Percentiles rank a stretch among this genome's conserved stretches.
These are phyloP conservation scores for Thyatira batis DNA, from an alignment of 2,888 invertebrate species.

Conservation along the genomic window DNA sequence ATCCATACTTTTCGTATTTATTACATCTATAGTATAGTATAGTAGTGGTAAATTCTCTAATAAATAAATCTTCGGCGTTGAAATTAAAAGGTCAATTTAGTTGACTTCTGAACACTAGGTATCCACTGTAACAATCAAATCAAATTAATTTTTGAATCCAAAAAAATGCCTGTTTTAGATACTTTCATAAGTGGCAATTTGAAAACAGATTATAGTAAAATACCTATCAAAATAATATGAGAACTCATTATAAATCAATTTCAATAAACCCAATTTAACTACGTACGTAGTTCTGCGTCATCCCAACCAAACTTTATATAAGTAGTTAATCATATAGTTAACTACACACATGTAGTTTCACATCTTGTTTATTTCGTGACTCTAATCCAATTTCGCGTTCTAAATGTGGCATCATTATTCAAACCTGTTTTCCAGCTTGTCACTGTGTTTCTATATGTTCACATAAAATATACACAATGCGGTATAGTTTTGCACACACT, in stretches of 20 bases:
- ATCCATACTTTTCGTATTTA: too few species aligned
- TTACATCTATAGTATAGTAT: too few species aligned
- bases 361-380: conserved; percentile 48
- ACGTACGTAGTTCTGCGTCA: background rate
- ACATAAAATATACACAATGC: background rate
- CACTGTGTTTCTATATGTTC: background rate
- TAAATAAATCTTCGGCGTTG: too few species aligned
- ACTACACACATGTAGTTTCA: conserved; percentile 8
- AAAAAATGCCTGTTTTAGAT: too few species aligned
- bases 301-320: conserved; percentile 14
- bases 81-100: too few species aligned
- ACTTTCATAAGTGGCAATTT: too few species aligned
- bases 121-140: too few species aligned
- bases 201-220: too few species aligned
- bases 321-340: conserved; percentile 32
- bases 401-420: conserved; percentile 52
- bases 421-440: conserved; percentile 18
- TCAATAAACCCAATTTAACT: background rate
- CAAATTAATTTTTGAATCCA: too few species aligned
- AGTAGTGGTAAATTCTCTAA: too few species aligned
- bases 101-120: too few species aligned
- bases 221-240: background rate
- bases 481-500: background rate
- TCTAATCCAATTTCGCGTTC: conserved; percentile 60
- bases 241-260: background rate